Conservation (phyloP, 1,140 invertebrate genomes). For the Caenorhabditis latens region DNA sequence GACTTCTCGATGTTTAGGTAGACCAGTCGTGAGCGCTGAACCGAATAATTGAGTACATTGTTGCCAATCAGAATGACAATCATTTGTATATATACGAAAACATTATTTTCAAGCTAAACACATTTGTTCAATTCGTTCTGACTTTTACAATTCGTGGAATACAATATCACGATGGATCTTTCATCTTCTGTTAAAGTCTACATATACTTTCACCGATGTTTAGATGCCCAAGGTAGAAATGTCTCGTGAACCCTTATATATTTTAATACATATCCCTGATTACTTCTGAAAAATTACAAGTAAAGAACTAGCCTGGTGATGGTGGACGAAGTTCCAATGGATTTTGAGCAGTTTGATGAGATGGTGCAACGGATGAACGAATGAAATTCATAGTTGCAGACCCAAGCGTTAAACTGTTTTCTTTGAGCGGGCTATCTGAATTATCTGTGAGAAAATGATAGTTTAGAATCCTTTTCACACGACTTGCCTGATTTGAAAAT, state of each 20-base stretch:
- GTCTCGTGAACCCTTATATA: not conserved
- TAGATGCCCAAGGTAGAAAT: not conserved
- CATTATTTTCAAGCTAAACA: not conserved
- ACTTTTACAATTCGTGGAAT: not conserved
- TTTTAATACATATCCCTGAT: not conserved
- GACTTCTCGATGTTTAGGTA: not conserved
- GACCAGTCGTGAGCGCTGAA: not conserved
- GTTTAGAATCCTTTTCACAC: not conserved
- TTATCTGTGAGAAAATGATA: not conserved
- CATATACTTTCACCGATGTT: not conserved
- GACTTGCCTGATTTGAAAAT: not conserved
- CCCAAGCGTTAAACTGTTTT: not conserved
- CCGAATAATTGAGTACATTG: no score
- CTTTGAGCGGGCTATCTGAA: not conserved
- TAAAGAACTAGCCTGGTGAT: not conserved
- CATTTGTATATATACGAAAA: not conserved
- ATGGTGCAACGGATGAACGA: not conserved
- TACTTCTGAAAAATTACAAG: no score
- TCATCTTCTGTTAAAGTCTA: not conserved
- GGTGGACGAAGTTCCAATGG: not conserved
- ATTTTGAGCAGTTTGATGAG: constrained; percentile 4
- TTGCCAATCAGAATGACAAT: no score
- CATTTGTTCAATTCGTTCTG: not conserved
- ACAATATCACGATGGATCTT: not conserved
- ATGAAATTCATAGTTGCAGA: not conserved